A percentile compares a stretch with the other conserved stretches of the same genome.
These are phyloP conservation scores for Siniperca chuatsi DNA, from an alignment of 2,113 vertebrate species.

Conservation along the genomic window DNA sequence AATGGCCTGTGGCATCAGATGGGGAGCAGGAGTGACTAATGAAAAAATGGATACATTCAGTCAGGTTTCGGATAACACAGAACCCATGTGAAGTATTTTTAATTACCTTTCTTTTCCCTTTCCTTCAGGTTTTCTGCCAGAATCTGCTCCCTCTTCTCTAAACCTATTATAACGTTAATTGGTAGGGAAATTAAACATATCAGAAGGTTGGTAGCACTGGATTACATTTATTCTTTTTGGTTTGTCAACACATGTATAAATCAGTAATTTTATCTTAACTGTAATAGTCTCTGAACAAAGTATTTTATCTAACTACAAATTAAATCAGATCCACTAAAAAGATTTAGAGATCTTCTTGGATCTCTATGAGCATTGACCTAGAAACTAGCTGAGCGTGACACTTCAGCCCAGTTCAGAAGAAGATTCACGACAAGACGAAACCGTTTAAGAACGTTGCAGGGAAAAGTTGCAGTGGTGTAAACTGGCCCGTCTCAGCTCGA, in stretches of 20 bases:
- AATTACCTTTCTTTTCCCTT: neutral
- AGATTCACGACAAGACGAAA: too few relatives aligned
- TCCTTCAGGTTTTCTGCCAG: neutral
- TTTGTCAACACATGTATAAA: neutral
- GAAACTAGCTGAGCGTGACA: neutral
- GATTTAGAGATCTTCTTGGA: neutral
- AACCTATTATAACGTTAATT: neutral
- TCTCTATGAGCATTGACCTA: neutral
- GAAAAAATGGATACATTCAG: neutral
- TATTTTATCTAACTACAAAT: neutral
- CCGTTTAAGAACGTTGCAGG: too few relatives aligned
- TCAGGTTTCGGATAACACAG: neutral
- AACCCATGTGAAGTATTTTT: neutral
- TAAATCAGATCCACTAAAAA: neutral
- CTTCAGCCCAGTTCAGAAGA: too few relatives aligned
- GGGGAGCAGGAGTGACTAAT: neutral
- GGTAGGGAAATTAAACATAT: neutral
- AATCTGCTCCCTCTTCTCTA: neutral
- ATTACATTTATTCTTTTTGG: neutral
- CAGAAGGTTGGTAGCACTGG: neutral
- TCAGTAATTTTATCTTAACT: neutral
- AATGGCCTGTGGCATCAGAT: constrained; percentile 34
- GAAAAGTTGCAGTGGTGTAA: too few relatives aligned
- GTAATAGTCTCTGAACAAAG: neutral
- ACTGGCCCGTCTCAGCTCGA: too few relatives aligned